Evolutionary conservation across 2,888 invertebrate genomes (phyloP).

Genomic region (Amiota mariae): DNA sequence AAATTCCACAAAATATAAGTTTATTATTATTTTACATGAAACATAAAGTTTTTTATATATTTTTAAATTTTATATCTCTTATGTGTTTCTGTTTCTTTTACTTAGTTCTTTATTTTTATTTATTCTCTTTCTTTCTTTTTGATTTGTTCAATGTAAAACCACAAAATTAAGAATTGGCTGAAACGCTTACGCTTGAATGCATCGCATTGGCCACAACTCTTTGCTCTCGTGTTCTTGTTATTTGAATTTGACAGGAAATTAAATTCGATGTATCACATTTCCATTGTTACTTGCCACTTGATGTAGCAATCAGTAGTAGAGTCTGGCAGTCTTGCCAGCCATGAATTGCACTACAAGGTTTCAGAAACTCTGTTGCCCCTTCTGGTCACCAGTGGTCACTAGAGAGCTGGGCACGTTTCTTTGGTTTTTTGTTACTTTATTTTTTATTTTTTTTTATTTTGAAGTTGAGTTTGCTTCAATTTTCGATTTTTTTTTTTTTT

Average conservation of each 20-base stretch:
- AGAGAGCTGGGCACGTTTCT: conserved; percentile 3
- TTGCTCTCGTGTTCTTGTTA: background rate
- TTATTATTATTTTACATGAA: background rate
- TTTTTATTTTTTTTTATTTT: conserved; percentile 15
- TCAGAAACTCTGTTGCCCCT: conserved; percentile 37
- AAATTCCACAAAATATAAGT: conserved; percentile 21
- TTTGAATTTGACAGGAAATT: conserved; percentile 70
- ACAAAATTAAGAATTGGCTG: conserved; percentile 61
- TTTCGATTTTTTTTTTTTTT: conserved; percentile 9
- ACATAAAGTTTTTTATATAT: background rate
- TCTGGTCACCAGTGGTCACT: conserved; percentile 33
- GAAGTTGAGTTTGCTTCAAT: background rate
- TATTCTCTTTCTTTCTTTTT: background rate
- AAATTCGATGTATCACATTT: conserved; percentile 65
- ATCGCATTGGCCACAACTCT: background rate
- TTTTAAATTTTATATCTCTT: background rate
- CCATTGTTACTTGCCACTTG: conserved; percentile 38
- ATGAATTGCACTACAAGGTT: too few species aligned
- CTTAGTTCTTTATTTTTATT: conserved; percentile 10
- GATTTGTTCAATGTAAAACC: conserved; percentile 45
- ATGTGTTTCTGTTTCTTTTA: background rate
- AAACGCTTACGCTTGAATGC: conserved; percentile 59
- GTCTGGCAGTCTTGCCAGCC: too few species aligned
- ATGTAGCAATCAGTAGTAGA: background rate
- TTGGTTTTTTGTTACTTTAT: conserved; percentile 20